A percentile compares a stretch with the other conserved stretches of the same genome.
Conservation (phyloP, 2,113 vertebrate genomes). For the Nibea coibor region DNA sequence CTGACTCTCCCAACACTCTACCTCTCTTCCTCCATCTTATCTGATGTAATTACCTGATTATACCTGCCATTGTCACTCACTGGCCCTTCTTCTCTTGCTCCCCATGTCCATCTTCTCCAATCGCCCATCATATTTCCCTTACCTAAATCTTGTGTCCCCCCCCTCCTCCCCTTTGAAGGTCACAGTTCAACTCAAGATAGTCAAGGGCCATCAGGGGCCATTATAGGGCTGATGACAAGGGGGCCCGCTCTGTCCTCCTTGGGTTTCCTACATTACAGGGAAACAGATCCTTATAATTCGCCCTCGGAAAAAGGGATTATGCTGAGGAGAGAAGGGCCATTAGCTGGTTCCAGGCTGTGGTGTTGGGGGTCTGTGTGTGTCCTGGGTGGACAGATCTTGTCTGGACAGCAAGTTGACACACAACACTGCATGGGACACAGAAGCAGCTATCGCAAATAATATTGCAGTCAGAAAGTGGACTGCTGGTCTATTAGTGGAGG, state of each 20-base stretch:
- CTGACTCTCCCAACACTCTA: conserved; percentile 40
- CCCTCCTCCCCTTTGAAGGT: conserved; percentile 87
- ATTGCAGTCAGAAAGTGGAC: conserved; percentile 33
- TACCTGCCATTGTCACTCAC: conserved; percentile 65
- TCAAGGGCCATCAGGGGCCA: conserved; percentile 79
- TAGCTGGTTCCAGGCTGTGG: conserved; percentile 76
- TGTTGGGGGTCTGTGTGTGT: conserved; percentile 47
- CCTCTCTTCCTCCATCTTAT: conserved; percentile 66
- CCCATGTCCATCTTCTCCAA: conserved; percentile 32
- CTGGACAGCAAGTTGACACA: conserved; percentile 58
- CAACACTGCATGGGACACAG: conserved; percentile 37
- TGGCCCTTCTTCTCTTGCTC: conserved; percentile 33
- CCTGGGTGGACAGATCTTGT: conserved; percentile 51
- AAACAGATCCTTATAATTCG: conserved; percentile 88
- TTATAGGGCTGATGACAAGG: conserved; percentile 89
- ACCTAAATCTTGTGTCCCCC: conserved; percentile 49
- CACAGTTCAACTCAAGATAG: conserved; percentile 85
- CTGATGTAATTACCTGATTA: conserved; percentile 84
- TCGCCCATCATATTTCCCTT: conserved; percentile 56
- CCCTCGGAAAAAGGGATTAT: conserved; percentile 86
- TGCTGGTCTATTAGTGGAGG: conserved; percentile 45
- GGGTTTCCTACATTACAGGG: conserved; percentile 85
- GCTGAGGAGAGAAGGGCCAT: conserved; percentile 82
- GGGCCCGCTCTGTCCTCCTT: conserved; percentile 81
- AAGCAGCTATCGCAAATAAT: conserved; percentile 44